phyloP scores from a whole-genome alignment of 2,113 vertebrate species.

The Rhombomys opimus region DNA sequence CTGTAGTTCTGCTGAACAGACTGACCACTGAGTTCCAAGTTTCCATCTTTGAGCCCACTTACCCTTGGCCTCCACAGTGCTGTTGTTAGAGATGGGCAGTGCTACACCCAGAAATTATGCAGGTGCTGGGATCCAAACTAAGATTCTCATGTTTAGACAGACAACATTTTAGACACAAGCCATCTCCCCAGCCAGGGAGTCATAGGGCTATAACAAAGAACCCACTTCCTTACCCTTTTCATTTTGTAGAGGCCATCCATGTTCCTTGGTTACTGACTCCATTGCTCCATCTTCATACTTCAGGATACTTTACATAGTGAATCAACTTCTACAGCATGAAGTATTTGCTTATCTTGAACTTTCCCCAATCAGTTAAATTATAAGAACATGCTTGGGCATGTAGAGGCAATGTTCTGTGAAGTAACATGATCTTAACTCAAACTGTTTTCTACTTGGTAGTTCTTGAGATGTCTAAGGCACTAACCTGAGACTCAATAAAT shows the following conservation, averaged over 20 bases:
- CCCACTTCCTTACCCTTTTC: not conserved
- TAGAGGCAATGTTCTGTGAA: not conserved
- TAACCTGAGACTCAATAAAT: not conserved
- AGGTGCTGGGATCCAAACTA: not conserved
- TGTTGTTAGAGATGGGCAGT: not conserved
- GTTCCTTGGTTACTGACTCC: not conserved
- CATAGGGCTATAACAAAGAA: not conserved
- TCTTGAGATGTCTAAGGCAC: constrained; percentile 1
- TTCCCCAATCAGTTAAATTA: constrained; percentile 32
- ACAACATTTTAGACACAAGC: not conserved
- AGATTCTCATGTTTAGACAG: not conserved
- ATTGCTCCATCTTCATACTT: constrained; percentile 2
- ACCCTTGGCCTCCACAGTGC: not conserved
- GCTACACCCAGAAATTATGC: not conserved
- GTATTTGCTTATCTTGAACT: not conserved
- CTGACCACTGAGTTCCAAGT: not conserved
- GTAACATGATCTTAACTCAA: not conserved
- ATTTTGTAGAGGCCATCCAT: not conserved
- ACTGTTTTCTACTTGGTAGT: not conserved
- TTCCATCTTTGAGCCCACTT: not conserved
- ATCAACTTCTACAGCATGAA: not conserved
- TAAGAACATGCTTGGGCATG: not conserved
- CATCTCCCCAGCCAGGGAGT: not conserved
- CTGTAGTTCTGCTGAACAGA: not conserved
- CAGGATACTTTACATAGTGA: not conserved